Evolutionary conservation across 2,113 vertebrate genomes (phyloP).

Genomic region (Nicator chloris): DNA sequence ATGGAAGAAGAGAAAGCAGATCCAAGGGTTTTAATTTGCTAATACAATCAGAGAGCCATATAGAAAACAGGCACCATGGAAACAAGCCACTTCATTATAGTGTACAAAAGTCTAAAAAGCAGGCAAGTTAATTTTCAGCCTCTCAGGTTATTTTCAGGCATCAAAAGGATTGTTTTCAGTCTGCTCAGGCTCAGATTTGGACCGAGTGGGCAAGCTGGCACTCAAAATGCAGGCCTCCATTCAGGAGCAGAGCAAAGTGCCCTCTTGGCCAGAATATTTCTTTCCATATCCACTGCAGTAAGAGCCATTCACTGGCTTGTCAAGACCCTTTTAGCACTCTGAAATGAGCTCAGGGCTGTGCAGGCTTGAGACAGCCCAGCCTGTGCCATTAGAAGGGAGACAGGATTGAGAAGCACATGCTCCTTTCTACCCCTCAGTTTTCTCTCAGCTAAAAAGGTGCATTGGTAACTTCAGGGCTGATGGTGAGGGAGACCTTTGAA

Average conservation of each 20-base stretch:
- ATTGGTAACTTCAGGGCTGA: background rate
- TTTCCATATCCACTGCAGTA: background rate
- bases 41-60: background rate
- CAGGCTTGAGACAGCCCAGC: background rate
- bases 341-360: background rate
- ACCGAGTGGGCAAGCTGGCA: background rate
- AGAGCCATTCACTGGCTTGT: background rate
- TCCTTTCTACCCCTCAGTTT: background rate
- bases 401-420: background rate
- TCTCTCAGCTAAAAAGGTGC: background rate
- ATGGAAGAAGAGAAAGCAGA: background rate
- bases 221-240: background rate
- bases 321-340: background rate
- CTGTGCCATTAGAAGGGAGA: background rate
- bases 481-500: background rate
- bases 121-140: background rate
- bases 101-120: background rate
- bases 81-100: background rate
- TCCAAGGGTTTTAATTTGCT: background rate
- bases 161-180: background rate
- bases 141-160: background rate
- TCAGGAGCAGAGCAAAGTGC: background rate
- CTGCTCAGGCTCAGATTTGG: background rate
- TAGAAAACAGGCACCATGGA: background rate
- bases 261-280: background rate